Base-by-base conservation (phyloP, 2,113 vertebrate genomes). In the Melanotaenia duboulayi region DNA sequence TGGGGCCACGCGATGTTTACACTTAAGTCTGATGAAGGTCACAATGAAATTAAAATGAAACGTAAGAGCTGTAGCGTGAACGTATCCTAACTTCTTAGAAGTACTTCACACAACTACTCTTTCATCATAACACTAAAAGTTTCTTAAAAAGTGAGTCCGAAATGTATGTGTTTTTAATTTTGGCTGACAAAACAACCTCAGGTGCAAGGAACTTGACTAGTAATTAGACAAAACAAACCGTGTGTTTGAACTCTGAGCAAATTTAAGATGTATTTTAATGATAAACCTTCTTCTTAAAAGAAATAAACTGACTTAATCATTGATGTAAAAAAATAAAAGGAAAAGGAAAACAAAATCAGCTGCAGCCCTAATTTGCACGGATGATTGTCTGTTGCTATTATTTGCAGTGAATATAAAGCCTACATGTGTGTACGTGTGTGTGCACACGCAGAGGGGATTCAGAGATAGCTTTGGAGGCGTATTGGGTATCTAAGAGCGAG, bases 401-500 rank as follows among this genome's bases (percentile, higher is more conserved):
- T 69, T 42, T 74, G 59, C 37, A 59, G 20, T 35, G 39, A 32
- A 11, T 54, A 6, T 68, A 64, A 25, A 22, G 24, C 71, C 42
- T 56, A n/a, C 24, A 11, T 61, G n/a, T 59, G 61, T 78, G 61
- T 51, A 9, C 14, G 73, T 84, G 40, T 25, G 66, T 46, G 50
- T 25, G 68, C 37, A 52, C 60, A 76, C 13, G 11, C 55, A 55
- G 64, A 19, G 63, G 49, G 69, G 73, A 82, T 76, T 67, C 71
- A 71, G 67, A 88, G 89, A 92, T 91, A 86, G 82, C 86, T 91
- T 89, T 90, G 80, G 81, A 76, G 87, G 80, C 65, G 71, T 92
- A 92, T 93, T 89, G 78, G 88, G 81, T 94, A 77, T 91, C 90
- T 58, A 73, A 56, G 66, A 82, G 78, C 66, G 59, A 71, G 81